These are phyloP conservation scores for Gymnoscopelus microlampas DNA, from an alignment of 2,797 vertebrate species.

Conservation along the genomic window DNA sequence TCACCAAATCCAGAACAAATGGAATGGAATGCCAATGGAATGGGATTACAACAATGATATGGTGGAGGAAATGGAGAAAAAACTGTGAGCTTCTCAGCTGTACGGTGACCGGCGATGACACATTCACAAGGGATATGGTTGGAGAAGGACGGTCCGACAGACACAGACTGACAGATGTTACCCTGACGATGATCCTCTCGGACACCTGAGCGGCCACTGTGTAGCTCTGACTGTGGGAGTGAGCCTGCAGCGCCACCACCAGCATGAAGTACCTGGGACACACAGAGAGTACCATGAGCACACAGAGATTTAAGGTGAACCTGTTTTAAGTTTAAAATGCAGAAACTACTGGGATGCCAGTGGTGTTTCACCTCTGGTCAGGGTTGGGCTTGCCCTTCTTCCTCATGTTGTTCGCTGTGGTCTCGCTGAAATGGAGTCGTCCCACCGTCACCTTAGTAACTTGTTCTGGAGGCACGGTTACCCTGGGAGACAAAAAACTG, in stretches of 20 bases:
- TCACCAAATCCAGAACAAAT: too few species aligned
- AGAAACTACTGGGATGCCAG: not conserved
- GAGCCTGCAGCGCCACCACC: constrained; percentile 95
- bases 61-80: too few species aligned
- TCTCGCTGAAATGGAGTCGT: constrained; percentile 97
- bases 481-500: constrained; percentile 75
- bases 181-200: constrained; percentile 99
- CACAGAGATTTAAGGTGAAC: not conserved
- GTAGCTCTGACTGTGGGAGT: constrained; percentile 95
- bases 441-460: constrained; percentile 99
- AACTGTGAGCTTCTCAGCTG: too few species aligned
- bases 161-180: constrained; percentile 85
- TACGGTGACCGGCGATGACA: constrained; percentile 24
- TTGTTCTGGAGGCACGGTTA: constrained; percentile 94
- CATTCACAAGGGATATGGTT: constrained; percentile 72
- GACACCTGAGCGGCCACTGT: constrained; percentile 95
- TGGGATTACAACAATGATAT: too few species aligned
- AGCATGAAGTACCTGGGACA: constrained; percentile 95
- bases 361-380: constrained; percentile 90
- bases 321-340: too few species aligned
- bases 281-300: constrained; percentile 14
- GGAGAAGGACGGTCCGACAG: constrained; percentile 78
- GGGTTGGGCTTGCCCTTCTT: constrained; percentile 99
- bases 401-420: constrained; percentile 98
- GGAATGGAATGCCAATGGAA: too few species aligned